A percentile compares a stretch with the other conserved stretches of the same genome.
Evolutionary conservation across 2,888 invertebrate species (phyloP).

Genomic region (Apamea crenata): DNA sequence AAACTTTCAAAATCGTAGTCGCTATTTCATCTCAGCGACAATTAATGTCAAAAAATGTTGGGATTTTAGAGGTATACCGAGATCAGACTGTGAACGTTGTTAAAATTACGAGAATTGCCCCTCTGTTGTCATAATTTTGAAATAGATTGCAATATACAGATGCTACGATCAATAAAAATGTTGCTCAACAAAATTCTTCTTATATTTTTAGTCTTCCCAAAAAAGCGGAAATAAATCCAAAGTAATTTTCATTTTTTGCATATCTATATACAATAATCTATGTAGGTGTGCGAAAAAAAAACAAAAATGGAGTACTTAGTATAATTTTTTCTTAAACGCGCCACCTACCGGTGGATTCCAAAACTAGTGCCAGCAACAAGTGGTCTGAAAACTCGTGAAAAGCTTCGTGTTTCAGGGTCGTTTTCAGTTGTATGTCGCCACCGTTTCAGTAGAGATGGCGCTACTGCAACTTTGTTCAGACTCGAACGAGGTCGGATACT

Average conservation of each 20-base stretch:
- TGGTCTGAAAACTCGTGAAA: slow-evolving; percentile 17
- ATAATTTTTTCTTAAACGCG: slow-evolving; percentile 6
- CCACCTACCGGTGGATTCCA: slow-evolving; percentile 37
- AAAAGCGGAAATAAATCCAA: neutral
- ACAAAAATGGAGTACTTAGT: neutral
- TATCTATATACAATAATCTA: neutral
- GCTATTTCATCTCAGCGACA: no score
- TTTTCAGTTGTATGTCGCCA: slow-evolving; percentile 40
- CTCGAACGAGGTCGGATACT: neutral
- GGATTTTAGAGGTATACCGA: no score
- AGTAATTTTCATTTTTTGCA: neutral
- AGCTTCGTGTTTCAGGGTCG: slow-evolving; percentile 37
- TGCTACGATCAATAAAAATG: neutral
- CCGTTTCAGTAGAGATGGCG: slow-evolving; percentile 50
- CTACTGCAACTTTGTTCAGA: neutral
- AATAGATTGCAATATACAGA: neutral
- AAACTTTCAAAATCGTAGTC: no score
- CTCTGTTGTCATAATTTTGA: neutral
- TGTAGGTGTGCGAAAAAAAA: neutral
- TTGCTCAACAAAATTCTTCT: neutral
- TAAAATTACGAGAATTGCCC: neutral
- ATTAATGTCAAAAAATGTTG: no score
- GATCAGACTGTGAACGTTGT: no score
- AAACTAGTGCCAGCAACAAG: slow-evolving; percentile 21
- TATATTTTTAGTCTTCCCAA: neutral